Conservation (phyloP, 2,113 vertebrate species). For the Pituophis catenifer region DNA sequence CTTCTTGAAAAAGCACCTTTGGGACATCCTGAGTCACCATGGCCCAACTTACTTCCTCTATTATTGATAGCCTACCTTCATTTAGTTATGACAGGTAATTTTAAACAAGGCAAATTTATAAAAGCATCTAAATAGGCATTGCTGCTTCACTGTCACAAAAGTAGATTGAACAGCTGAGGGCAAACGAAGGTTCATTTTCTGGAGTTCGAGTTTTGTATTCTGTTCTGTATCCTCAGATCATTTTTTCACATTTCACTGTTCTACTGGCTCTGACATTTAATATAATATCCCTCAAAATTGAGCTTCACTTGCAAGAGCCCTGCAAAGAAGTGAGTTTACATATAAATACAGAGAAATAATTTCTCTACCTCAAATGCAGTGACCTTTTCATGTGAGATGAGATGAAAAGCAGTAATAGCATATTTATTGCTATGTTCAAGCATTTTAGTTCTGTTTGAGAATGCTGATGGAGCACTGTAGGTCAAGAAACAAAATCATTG, state of each 20-base stretch:
- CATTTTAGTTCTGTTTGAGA: background rate
- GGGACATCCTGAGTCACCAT: background rate
- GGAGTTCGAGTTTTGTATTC: background rate
- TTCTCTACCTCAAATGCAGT: background rate
- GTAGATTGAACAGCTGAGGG: background rate
- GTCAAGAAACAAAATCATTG: slow-evolving; percentile 36
- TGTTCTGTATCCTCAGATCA: background rate
- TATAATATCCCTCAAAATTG: background rate
- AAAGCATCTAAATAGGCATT: background rate
- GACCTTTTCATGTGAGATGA: slow-evolving; percentile 26
- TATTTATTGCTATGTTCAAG: background rate
- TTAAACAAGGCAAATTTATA: background rate
- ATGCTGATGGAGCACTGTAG: background rate
- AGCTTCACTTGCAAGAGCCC: slow-evolving; percentile 3
- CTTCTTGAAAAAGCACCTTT: no score
- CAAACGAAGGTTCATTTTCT: background rate
- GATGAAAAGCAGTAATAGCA: slow-evolving; percentile 16
- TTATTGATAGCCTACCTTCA: background rate
- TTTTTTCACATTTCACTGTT: slow-evolving; percentile 24
- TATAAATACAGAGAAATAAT: background rate
- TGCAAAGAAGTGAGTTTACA: slow-evolving; percentile 3
- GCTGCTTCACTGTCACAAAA: background rate
- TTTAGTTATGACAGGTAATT: background rate
- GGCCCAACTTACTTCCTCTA: background rate
- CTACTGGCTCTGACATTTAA: slow-evolving; percentile 10